Conservation (phyloP, 2,797 vertebrate species). For the Leptoclinus maculatus region DNA sequence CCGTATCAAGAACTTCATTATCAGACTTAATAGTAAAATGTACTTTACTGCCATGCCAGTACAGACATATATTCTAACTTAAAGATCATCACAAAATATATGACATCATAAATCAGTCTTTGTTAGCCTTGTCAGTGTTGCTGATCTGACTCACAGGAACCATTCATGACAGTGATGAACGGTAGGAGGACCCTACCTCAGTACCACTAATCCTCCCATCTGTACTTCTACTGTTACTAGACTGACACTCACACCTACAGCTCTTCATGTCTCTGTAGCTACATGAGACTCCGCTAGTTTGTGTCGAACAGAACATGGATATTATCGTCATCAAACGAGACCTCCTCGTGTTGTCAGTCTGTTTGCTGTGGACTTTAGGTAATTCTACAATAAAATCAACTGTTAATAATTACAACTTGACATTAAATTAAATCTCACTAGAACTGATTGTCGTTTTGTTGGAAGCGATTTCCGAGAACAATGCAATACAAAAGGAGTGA, state of each 20-base stretch:
- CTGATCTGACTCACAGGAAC: too few relatives aligned
- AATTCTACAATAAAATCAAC: not conserved
- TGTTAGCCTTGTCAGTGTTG: not conserved
- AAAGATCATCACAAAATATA: too few relatives aligned
- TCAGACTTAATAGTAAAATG: too few relatives aligned
- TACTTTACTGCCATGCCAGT: too few relatives aligned
- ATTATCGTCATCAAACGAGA: not conserved
- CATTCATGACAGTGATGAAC: not conserved
- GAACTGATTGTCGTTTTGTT: not conserved
- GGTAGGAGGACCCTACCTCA: not conserved
- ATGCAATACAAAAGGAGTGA: too few relatives aligned
- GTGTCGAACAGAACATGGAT: not conserved
- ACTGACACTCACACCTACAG: not conserved
- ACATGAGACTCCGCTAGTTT: not conserved
- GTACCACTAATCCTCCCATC: not conserved
- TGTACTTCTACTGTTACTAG: not conserved
- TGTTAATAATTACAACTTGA: not conserved
- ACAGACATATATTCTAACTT: not conserved
- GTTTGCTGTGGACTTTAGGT: not conserved
- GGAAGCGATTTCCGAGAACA: not conserved
- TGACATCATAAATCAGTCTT: not conserved
- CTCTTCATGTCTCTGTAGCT: not conserved
- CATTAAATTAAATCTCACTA: too few relatives aligned
- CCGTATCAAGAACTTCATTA: too few relatives aligned
- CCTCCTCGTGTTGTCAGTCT: not conserved